Conservation (phyloP, 35 echinoderm and acorn worm species). For the Ptychodera flava region DNA sequence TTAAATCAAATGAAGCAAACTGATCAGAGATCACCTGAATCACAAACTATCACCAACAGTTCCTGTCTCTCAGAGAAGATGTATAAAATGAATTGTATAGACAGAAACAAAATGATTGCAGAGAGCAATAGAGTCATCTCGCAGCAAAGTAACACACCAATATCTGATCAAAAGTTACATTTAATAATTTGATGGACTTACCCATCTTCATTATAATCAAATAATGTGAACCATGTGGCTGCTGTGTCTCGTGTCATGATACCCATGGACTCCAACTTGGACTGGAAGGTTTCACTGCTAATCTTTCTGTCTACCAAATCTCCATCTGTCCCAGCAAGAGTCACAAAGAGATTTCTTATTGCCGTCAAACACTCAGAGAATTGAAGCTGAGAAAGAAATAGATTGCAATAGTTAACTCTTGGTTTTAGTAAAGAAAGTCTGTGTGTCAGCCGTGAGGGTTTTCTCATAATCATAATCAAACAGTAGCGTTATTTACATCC, state of each 20-base stretch:
- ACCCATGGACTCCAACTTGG: slow-evolving; percentile 74
- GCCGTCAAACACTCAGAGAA: slow-evolving; percentile 78
- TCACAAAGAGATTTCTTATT: slow-evolving; percentile 68
- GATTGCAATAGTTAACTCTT: background rate
- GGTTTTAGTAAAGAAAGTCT: too few relatives aligned
- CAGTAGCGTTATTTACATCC: too few relatives aligned
- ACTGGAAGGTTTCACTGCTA: slow-evolving; percentile 64
- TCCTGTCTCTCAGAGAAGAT: too few relatives aligned
- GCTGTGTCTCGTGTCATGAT: slow-evolving; percentile 73
- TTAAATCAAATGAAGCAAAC: too few relatives aligned
- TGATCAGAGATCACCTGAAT: too few relatives aligned
- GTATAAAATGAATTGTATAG: too few relatives aligned
- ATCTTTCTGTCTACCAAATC: slow-evolving; percentile 59
- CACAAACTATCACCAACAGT: too few relatives aligned
- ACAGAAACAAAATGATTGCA: background rate
- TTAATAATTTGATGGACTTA: slow-evolving; percentile 35
- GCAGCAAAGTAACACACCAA: too few relatives aligned
- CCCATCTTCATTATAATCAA: slow-evolving; percentile 80
- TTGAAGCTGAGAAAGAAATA: slow-evolving; percentile 45
- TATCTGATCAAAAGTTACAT: too few relatives aligned
- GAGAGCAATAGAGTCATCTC: too few relatives aligned
- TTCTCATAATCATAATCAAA: too few relatives aligned
- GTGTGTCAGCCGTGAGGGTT: too few relatives aligned
- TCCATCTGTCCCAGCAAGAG: slow-evolving; percentile 39
- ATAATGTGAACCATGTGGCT: slow-evolving; percentile 86